A percentile compares a stretch with the other conserved stretches of the same genome.
Conservation (phyloP, 2,113 vertebrate species). For the Saimiri boliviensis region DNA sequence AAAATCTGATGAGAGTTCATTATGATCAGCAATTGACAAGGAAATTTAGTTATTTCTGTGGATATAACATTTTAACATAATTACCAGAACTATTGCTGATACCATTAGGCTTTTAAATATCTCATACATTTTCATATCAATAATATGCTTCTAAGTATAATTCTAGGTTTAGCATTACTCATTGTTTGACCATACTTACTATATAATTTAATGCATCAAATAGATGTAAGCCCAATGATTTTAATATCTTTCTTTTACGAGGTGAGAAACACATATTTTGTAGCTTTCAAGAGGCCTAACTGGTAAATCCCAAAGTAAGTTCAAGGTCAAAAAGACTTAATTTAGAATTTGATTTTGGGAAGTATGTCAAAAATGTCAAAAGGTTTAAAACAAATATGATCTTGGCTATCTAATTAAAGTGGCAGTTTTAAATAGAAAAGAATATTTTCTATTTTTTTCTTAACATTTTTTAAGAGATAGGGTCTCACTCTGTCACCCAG, state of each 20-base stretch:
- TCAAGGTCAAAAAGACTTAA: background rate
- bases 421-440: background rate
- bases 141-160: background rate
- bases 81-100: background rate
- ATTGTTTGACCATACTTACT: background rate
- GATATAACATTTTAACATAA: background rate
- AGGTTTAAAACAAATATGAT: background rate
- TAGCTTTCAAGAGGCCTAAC: background rate
- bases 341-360: background rate
- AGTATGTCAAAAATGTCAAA: background rate
- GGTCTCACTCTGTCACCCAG: background rate
- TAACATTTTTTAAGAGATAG: background rate
- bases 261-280: background rate
- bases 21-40: background rate
- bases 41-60: background rate
- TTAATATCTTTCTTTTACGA: background rate
- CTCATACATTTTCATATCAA: background rate
- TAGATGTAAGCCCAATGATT: background rate
- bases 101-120: background rate
- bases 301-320: background rate
- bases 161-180: background rate
- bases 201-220: background rate
- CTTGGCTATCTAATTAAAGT: background rate
- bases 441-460: background rate
- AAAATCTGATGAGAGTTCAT: background rate